Conservation (phyloP, 2,113 vertebrate species). For the Chrysochloris asiatica region DNA sequence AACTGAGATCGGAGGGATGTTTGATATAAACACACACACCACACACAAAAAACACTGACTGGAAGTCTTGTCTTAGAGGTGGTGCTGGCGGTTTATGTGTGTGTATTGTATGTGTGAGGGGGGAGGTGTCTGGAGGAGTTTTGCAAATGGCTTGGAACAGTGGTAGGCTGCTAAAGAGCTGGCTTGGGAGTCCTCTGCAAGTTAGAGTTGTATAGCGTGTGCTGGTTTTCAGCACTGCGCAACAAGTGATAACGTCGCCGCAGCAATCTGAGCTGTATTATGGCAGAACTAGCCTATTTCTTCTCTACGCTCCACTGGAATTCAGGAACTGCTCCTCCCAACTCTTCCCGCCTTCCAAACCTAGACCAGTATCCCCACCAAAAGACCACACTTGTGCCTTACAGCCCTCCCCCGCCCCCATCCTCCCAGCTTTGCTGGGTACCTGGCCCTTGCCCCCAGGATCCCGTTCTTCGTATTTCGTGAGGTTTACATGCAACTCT, state of each 20-base stretch:
- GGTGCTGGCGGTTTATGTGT: not conserved
- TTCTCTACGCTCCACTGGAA: not conserved
- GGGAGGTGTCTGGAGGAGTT: not conserved
- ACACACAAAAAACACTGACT: too few relatives aligned
- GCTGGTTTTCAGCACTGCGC: slow-evolving; percentile 62
- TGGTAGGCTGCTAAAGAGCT: not conserved
- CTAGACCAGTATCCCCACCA: not conserved
- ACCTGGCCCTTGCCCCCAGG: not conserved
- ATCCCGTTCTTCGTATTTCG: not conserved
- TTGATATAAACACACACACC: too few relatives aligned
- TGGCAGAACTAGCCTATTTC: not conserved
- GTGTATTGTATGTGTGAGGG: not conserved
- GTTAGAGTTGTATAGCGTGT: not conserved
- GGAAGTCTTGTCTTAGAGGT: not conserved
- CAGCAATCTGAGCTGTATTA: not conserved
- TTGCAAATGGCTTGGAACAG: not conserved
- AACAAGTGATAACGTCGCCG: slow-evolving; percentile 69
- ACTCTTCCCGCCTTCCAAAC: not conserved
- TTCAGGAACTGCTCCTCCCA: not conserved
- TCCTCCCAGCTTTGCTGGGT: not conserved
- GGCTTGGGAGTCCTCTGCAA: not conserved
- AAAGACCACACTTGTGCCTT: not conserved
- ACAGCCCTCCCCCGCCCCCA: too few relatives aligned
- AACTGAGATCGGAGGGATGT: not conserved
- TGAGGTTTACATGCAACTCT: not conserved